These are phyloP conservation scores for Drosophila peninsularis DNA, from an alignment of 2,888 invertebrate genomes.

Conservation along the genomic window DNA sequence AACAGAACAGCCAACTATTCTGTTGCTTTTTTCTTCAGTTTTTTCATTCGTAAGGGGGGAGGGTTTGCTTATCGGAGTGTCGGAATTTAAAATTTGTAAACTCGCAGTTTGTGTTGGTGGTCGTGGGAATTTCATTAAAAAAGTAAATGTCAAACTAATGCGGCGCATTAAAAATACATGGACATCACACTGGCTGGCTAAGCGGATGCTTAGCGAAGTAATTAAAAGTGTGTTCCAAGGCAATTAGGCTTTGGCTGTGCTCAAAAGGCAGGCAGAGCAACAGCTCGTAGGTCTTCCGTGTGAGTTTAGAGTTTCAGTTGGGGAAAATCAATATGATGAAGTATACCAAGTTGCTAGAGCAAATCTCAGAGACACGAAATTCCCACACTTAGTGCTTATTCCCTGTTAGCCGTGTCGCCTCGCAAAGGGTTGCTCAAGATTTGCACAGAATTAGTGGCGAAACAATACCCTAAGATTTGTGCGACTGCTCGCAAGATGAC, in stretches of 20 bases:
- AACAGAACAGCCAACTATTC: slow-evolving; percentile 14
- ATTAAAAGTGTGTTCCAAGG: slow-evolving; percentile 36
- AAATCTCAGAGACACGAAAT: slow-evolving; percentile 3
- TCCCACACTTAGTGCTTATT: neutral
- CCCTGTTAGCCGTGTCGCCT: no score
- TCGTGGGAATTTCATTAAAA: slow-evolving; percentile 68
- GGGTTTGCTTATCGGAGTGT: slow-evolving; percentile 58
- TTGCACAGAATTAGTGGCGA: slow-evolving; percentile 35
- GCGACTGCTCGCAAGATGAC: neutral
- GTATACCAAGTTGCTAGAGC: neutral
- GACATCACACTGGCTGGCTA: slow-evolving; percentile 10
- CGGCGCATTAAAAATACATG: slow-evolving; percentile 2
- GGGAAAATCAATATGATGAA: neutral
- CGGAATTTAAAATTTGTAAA: slow-evolving; percentile 70
- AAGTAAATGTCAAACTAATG: slow-evolving; percentile 34
- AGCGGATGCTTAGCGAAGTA: slow-evolving; percentile 42
- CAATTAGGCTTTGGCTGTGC: slow-evolving; percentile 16
- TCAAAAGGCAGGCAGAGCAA: neutral
- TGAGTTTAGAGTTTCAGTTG: neutral
- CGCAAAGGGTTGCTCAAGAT: slow-evolving; percentile 45
- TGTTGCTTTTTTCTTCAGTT: neutral
- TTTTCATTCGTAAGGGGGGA: slow-evolving; percentile 20
- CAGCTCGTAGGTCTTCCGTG: neutral
- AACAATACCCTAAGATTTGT: slow-evolving; percentile 56
- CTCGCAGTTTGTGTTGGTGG: slow-evolving; percentile 52